Percentiles rank a stretch among this genome's conserved stretches.
Conservation (phyloP, 1,140 invertebrate genomes). For the Pseudomyrmex concolor region DNA sequence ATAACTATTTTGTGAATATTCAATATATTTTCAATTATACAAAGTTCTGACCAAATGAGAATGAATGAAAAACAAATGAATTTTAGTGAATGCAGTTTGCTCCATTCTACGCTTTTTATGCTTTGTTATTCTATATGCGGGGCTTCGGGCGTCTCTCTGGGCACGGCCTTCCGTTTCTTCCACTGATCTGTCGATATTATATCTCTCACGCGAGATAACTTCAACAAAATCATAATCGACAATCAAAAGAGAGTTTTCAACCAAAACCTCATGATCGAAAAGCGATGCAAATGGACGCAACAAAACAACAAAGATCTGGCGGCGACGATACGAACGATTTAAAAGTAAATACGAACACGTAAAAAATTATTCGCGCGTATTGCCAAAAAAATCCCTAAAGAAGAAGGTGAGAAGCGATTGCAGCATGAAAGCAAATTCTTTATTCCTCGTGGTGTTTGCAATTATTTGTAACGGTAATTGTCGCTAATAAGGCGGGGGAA, state of each 20-base stretch:
- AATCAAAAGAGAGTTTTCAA: slow-evolving; percentile 37
- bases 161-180: slow-evolving; percentile 67
- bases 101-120: slow-evolving; percentile 42
- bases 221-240: slow-evolving; percentile 61
- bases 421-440: slow-evolving; percentile 37
- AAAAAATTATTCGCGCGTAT: slow-evolving; percentile 30
- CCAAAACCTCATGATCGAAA: slow-evolving; percentile 38
- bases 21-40: too few relatives aligned
- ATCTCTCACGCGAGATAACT: slow-evolving; percentile 58
- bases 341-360: slow-evolving; percentile 43
- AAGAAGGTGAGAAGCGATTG: slow-evolving; percentile 50
- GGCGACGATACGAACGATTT: slow-evolving; percentile 19
- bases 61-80: slow-evolving; percentile 8
- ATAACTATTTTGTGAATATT: too few relatives aligned
- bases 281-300: slow-evolving; percentile 51
- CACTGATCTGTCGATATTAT: slow-evolving; percentile 53
- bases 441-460: slow-evolving; percentile 21
- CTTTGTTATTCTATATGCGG: slow-evolving; percentile 58
- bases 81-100: slow-evolving; percentile 19
- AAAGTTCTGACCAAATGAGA: not conserved
- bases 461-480: slow-evolving; percentile 25
- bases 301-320: slow-evolving; percentile 40
- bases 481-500: slow-evolving; percentile 1
- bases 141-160: slow-evolving; percentile 76
- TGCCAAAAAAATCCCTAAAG: slow-evolving; percentile 26